Conservation (phyloP, 2,888 invertebrate genomes). For the Sisyra terminalis region DNA sequence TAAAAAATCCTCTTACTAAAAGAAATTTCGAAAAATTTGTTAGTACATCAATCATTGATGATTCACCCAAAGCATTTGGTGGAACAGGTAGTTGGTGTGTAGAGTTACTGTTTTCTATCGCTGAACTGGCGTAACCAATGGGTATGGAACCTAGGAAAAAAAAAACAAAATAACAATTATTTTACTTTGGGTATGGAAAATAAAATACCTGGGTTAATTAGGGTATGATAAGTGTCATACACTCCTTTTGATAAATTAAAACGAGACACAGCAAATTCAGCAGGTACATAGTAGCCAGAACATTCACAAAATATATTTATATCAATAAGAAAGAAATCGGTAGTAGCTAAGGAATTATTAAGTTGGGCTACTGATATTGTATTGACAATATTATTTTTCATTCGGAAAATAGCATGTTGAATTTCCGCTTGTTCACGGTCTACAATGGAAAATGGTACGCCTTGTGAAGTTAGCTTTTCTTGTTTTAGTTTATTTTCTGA, state of each 20-base stretch:
- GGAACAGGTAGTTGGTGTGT: slow-evolving; percentile 31
- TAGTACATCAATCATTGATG: slow-evolving; percentile 23
- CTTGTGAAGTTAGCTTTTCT: no score
- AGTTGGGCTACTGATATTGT: no score
- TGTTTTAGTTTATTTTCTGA: no score
- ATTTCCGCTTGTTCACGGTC: no score
- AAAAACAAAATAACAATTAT: no score
- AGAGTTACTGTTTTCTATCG: slow-evolving; percentile 24
- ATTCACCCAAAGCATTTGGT: slow-evolving; percentile 22
- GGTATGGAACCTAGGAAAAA: slow-evolving; percentile 23
- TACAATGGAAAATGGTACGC: no score
- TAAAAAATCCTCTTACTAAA: slow-evolving; percentile 11
- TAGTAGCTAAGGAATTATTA: no score
- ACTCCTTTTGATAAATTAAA: slow-evolving; percentile 30
- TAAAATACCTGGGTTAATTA: slow-evolving; percentile 28
- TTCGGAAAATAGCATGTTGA: no score
- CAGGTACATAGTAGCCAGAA: slow-evolving; percentile 26
- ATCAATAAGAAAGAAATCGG: slow-evolving; percentile 22
- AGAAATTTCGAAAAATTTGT: slow-evolving; percentile 26
- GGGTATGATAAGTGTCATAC: slow-evolving; percentile 24
- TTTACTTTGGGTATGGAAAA: no score
- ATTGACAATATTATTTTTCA: no score
- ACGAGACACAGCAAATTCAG: slow-evolving; percentile 31
- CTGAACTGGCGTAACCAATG: slow-evolving; percentile 28
- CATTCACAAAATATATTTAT: slow-evolving; percentile 22